Percentiles rank a stretch among this genome's conserved stretches.
Conservation (phyloP, 2,797 vertebrate genomes). For the Simalia tracyae region DNA sequence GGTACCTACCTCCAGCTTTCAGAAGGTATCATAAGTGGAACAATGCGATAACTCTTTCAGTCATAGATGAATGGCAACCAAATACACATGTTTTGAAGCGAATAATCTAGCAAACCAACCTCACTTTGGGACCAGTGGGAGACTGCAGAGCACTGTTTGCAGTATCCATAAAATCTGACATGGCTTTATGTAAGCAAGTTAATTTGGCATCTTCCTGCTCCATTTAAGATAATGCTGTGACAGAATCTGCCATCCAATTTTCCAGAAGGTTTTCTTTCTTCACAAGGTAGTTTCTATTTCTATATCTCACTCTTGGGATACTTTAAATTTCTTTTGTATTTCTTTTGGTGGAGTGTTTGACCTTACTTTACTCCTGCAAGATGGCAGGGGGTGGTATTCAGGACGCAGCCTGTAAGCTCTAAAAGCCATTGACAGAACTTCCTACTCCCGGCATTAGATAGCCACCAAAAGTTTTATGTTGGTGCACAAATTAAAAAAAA, state of each 20-base stretch:
- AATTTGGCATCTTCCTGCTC: background rate
- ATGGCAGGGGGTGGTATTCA: background rate
- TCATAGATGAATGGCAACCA: background rate
- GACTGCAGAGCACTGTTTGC: background rate
- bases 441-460: background rate
- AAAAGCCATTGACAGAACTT: background rate
- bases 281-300: background rate
- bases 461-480: background rate
- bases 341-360: background rate
- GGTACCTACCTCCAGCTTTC: background rate
- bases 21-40: background rate
- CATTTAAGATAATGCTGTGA: background rate
- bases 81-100: background rate
- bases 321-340: background rate
- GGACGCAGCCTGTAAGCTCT: background rate
- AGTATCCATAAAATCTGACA: background rate
- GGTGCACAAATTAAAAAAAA: background rate
- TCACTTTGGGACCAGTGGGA: background rate
- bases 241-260: background rate
- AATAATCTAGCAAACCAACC: background rate
- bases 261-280: background rate
- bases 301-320: background rate
- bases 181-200: background rate
- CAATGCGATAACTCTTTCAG: background rate
- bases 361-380: background rate